A percentile compares a stretch with the other conserved stretches of the same genome.
Evolutionary conservation across 2,113 vertebrate species (phyloP).

Genomic region (Oxygymnocypris stewartii): DNA sequence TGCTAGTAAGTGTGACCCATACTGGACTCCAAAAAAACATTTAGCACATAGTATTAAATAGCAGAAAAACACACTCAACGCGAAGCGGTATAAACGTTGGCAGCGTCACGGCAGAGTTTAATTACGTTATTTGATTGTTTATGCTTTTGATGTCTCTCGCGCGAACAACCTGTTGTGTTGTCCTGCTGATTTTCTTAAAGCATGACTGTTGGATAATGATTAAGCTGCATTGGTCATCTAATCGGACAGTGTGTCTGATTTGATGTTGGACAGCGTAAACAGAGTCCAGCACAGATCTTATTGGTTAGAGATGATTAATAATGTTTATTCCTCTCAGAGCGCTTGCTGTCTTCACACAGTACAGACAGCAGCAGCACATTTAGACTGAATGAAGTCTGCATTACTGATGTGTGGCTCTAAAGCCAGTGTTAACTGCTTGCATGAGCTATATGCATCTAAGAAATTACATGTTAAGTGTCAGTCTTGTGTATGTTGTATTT

Average conservation of each 20-base stretch:
- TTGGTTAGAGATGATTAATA: background rate
- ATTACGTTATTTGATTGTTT: background rate
- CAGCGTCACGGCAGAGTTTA: background rate
- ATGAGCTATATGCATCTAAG: background rate
- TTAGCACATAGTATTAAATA: background rate
- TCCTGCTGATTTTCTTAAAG: background rate
- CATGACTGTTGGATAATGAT: background rate
- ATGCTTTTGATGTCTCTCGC: background rate
- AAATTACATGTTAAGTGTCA: background rate
- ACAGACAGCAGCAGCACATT: background rate
- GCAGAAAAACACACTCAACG: no score
- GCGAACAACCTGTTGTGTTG: conserved; percentile 36
- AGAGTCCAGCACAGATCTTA: background rate
- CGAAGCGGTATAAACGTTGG: background rate
- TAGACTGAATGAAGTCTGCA: background rate
- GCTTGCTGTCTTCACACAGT: background rate
- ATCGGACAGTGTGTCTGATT: background rate
- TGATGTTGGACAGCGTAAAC: background rate
- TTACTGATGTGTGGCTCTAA: background rate
- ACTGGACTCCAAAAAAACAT: background rate
- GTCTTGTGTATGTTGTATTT: background rate
- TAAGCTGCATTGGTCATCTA: background rate
- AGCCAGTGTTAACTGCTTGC: background rate
- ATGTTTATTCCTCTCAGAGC: background rate
- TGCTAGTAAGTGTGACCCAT: conserved; percentile 15